phyloP scores from a whole-genome alignment of 2,113 vertebrate species.

The Garra rufa region DNA sequence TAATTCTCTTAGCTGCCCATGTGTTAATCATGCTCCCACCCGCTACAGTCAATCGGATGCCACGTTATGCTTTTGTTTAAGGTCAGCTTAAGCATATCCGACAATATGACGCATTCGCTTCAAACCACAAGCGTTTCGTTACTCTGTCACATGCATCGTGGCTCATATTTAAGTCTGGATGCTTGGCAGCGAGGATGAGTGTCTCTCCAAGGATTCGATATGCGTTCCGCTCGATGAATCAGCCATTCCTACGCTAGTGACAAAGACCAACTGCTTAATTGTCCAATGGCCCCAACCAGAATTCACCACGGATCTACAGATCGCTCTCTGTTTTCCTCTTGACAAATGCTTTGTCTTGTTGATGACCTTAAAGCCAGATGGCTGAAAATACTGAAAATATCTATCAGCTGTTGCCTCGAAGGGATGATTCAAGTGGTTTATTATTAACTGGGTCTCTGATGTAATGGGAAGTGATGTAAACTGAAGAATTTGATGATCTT shows the following conservation, averaged over 20 bases:
- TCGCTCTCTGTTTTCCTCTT: conserved; percentile 23
- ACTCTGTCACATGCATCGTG: neutral
- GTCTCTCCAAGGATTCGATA: conserved; percentile 13
- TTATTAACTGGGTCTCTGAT: conserved; percentile 2
- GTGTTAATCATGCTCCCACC: conserved; percentile 35
- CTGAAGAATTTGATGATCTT: neutral
- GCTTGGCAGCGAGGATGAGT: neutral
- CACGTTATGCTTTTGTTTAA: conserved; percentile 39
- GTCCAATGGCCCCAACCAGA: conserved; percentile 13
- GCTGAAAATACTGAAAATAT: conserved; percentile 42
- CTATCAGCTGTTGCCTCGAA: conserved; percentile 19
- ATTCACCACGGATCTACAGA: neutral
- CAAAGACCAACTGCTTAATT: conserved; percentile 38
- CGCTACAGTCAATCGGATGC: neutral
- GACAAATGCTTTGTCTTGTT: conserved; percentile 32
- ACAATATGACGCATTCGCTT: conserved; percentile 12
- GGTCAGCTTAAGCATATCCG: conserved; percentile 27
- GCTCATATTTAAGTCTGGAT: conserved; percentile 36
- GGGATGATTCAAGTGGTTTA: conserved; percentile 1
- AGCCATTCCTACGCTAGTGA: conserved; percentile 46
- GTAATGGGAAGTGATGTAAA: conserved; percentile 13
- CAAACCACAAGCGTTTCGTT: conserved; percentile 39
- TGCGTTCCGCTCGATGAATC: conserved; percentile 39
- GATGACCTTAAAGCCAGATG: conserved; percentile 42
- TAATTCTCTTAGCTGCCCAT: conserved; percentile 35